Base-by-base conservation (phyloP, 2,888 invertebrate species). In the Eupithecia subumbrata region DNA sequence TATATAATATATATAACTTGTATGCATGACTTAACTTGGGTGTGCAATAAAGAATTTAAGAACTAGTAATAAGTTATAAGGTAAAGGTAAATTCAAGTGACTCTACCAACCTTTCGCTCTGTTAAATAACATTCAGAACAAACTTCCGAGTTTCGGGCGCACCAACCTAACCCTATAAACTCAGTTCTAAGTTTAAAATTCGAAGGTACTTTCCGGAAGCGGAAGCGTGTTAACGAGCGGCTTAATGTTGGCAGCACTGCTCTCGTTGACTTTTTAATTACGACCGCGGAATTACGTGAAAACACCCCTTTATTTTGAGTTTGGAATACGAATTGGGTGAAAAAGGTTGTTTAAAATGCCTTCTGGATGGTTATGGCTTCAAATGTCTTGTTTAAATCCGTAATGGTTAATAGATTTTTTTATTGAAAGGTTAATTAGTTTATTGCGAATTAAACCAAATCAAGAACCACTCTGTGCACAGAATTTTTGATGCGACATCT, bases 231-330 rank as follows among this genome's bases (percentile, higher is more conserved):
- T 92, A 93, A 92, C 92, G 92, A 91, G 89, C 86, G 89, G 89
- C 90, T 93, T 92, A 92, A 91, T 90, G 92, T 89, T 91, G 91
- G 88, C 90, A 90, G 84, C 90, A 88, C 87, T 89, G 88, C 78
- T 77, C 81, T 79, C 84, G 84, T 84, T 91, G 94, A 93, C 94
- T 94, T 94, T 94, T 94, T 94, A 94, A 94, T 94, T 94, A 92
- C 90, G 81, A 83, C 86, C 84, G 87, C 82, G 88, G 89, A 92
- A 94, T 94, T 91, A 91, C 90, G 93, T 94, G 94, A 89, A 88
- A 94, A 94, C 87, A 88, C 86, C 89, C 88, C 85, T 82, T 79
- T 83, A 87, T 85, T 86, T 86, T 82, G 81, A 79, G 83, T 83
- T 80, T 81, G 80, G 93, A 92, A 93, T 93, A 87, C 86, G 86